Evolutionary conservation across 2,113 vertebrate genomes (phyloP), one percentile per base, ranked within the genome.

Genomic region (Xenopus laevis): DNA sequence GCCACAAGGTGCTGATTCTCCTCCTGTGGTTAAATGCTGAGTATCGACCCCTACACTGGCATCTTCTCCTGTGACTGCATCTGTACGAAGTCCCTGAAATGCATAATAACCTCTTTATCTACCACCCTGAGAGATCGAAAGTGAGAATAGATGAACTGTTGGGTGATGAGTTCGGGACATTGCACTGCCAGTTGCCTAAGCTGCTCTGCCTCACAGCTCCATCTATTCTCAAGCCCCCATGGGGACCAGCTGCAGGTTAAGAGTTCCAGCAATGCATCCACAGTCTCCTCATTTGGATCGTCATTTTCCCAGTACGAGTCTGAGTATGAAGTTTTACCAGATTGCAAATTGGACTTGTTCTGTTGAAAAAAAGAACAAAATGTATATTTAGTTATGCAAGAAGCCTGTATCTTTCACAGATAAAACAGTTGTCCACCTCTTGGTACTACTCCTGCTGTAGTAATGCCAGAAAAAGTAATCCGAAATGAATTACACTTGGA

Each of bases 51-150:
- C n/a, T n/a, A n/a, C n/a, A n/a, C n/a, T n/a, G n/a, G n/a, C n/a
- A n/a, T n/a, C n/a, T n/a, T n/a, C n/a, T n/a, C n/a, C n/a, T n/a
- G n/a, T n/a, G n/a, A n/a, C n/a, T n/a, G n/a, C n/a, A n/a, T n/a
- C n/a, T n/a, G n/a, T n/a, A 47, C 46, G 5, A 11, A 47, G 46
- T 1, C 13, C 13, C 10, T 50, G 7, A n/a, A 55, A 72, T 15
- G 4, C 21, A 18, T 7, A 82, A 93, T 89, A 75, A 96, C 96
- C 11, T 72, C 71, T 61, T 91, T 90, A 83, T 90, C 85, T 1
- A 92, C 79, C 0, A 97, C 78, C 3, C 84, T 82, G 30, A 96
- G 83, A 5, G 83, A 84, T 2, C 17, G 88, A 68, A 97, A 85
- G 55, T 80, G 79, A 16, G 62, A 86, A 77, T 82, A 86, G 65